Conservation (phyloP, 2,888 invertebrate species). For the Lapara coniferarum region DNA sequence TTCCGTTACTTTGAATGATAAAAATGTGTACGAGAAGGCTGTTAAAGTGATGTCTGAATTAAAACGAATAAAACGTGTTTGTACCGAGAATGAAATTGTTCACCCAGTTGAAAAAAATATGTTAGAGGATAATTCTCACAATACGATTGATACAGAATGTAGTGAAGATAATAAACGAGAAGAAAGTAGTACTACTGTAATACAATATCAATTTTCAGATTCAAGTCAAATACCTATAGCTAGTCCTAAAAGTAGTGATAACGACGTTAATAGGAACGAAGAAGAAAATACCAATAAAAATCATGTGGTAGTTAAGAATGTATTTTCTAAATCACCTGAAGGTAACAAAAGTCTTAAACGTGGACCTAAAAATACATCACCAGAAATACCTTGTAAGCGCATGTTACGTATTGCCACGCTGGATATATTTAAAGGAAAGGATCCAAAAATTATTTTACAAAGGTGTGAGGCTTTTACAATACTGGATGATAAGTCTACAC, state of each 20-base stretch:
- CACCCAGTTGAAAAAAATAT: not conserved
- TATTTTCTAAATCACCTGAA: constrained; percentile 23
- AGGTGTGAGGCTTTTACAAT: not conserved
- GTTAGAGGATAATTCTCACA: not conserved
- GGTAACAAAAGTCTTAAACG: constrained; percentile 45
- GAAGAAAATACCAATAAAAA: not conserved
- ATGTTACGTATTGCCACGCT: constrained; percentile 53
- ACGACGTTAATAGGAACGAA: constrained; percentile 19
- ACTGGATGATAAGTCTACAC: not conserved
- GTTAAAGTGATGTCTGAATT: constrained; percentile 61
- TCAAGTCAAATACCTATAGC: not conserved
- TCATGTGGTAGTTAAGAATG: constrained; percentile 8
- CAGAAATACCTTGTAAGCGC: constrained; percentile 49
- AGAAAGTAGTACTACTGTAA: not conserved
- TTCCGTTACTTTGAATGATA: constrained; percentile 51
- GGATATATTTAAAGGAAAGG: constrained; percentile 20
- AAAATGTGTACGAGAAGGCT: constrained; percentile 65
- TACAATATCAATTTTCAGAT: not conserved
- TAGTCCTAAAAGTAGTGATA: constrained; percentile 39
- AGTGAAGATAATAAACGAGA: not conserved
- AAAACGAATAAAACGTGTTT: constrained; percentile 46
- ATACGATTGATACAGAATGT: not conserved
- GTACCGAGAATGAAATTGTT: constrained; percentile 19
- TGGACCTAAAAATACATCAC: constrained; percentile 38
- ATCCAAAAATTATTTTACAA: not conserved